phyloP scores from a whole-genome alignment of 2,113 vertebrate genomes.

The Hydrolagus affinis region DNA sequence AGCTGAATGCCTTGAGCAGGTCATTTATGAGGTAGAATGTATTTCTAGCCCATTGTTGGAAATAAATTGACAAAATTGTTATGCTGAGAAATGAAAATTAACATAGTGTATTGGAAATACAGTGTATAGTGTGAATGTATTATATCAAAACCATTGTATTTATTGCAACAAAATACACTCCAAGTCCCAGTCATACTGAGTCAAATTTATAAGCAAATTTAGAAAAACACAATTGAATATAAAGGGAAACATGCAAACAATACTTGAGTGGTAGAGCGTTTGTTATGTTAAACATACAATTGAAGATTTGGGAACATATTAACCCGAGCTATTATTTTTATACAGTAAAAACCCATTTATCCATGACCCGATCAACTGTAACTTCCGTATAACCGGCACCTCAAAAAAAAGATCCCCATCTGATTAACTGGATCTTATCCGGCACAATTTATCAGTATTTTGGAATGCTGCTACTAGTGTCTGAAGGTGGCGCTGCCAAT shows the following conservation, averaged over 20 bases:
- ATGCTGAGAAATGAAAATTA: conserved; percentile 11
- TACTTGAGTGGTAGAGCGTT: background rate
- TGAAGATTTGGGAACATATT: no score
- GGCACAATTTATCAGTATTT: no score
- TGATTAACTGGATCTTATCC: no score
- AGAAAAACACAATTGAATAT: background rate
- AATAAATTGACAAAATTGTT: background rate
- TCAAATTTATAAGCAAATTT: background rate
- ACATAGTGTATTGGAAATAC: background rate
- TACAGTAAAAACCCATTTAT: no score
- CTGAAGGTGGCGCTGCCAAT: no score
- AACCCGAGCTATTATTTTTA: no score
- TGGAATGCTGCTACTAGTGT: no score
- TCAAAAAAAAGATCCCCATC: no score
- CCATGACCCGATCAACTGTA: no score
- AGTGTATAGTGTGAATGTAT: background rate
- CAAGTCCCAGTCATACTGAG: background rate
- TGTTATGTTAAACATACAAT: no score
- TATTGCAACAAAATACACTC: background rate
- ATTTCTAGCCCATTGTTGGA: background rate
- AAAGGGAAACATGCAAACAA: background rate
- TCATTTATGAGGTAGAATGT: conserved; percentile 2
- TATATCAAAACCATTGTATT: background rate
- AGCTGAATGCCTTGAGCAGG: background rate
- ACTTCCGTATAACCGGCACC: no score